These are phyloP conservation scores for Genyomyrus donnyi DNA, from an alignment of 2,113 vertebrate genomes.

Conservation along the genomic window DNA sequence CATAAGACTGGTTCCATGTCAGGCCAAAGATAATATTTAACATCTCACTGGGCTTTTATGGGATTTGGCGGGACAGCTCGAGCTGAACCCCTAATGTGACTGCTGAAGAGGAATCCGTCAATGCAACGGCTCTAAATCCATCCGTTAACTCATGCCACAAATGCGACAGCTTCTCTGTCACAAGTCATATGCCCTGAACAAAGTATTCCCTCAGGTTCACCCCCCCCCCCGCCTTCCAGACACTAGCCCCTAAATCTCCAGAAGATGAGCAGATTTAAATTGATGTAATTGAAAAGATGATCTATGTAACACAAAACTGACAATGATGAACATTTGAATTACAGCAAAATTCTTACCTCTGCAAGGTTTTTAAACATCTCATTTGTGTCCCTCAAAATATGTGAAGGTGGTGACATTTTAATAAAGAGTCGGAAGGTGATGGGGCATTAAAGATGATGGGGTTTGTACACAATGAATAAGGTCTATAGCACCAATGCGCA, in stretches of 20 bases:
- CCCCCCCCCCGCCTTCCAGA: background rate
- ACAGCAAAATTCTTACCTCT: background rate
- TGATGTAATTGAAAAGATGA: conserved; percentile 4
- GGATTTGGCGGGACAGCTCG: background rate
- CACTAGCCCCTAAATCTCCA: background rate
- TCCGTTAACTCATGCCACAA: background rate
- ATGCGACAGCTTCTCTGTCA: background rate
- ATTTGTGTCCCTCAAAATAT: background rate
- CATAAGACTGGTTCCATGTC: background rate
- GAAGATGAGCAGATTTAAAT: background rate
- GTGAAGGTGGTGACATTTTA: background rate
- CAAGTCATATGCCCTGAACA: background rate
- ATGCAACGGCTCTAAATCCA: background rate
- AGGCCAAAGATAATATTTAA: conserved; percentile 12
- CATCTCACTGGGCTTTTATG: conserved; percentile 1
- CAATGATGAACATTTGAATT: background rate
- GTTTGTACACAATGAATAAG: background rate
- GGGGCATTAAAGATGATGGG: background rate
- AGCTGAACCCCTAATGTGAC: background rate
- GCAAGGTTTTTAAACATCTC: background rate
- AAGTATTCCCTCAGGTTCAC: background rate
- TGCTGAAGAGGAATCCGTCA: background rate
- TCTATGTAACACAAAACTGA: background rate
- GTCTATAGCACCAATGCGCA: no score
- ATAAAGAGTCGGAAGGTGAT: background rate